These are phyloP conservation scores for Hyposoter dolosus DNA, from an alignment of 2,888 invertebrate species.

Conservation along the genomic window DNA sequence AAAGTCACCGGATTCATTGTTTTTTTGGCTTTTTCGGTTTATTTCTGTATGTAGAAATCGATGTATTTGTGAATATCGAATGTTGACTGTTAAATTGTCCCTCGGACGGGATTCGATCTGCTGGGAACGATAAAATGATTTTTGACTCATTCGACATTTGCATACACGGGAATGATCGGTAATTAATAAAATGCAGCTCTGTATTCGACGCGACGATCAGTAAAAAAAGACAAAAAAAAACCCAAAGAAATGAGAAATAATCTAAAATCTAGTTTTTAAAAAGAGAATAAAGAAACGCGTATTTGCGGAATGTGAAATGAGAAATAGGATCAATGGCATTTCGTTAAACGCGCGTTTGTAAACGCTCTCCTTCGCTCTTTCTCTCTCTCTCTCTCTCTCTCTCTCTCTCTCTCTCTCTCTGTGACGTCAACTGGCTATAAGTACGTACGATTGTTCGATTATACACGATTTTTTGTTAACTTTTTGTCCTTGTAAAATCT, in stretches of 20 bases:
- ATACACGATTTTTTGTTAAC: constrained; percentile 31
- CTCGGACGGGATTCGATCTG: constrained; percentile 21
- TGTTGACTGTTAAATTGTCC: constrained; percentile 10
- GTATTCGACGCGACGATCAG: constrained; percentile 3
- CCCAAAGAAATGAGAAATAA: constrained; percentile 15
- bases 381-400: neutral
- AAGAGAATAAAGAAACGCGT: constrained; percentile 48
- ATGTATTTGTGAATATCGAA: neutral
- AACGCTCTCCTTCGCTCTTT: constrained; percentile 27
- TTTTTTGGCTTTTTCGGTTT: constrained; percentile 17
- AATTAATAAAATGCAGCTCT: constrained; percentile 51
- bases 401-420: neutral
- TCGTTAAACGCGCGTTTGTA: constrained; percentile 48
- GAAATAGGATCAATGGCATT: constrained; percentile 51
- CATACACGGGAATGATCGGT: constrained; percentile 61
- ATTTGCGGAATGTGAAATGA: constrained; percentile 75
- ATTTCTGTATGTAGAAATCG: neutral
- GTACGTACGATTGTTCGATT: constrained; percentile 59
- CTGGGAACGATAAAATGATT: constrained; percentile 23
- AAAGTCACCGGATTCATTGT: constrained; percentile 58
- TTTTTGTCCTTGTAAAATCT: constrained; percentile 35
- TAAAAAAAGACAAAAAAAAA: neutral
- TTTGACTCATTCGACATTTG: constrained; percentile 39
- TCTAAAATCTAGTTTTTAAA: constrained; percentile 50
- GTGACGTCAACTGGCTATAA: constrained; percentile 31